Percentiles rank a stretch among this genome's conserved stretches.
These are phyloP conservation scores for Rostratula benghalensis DNA, from an alignment of 2,113 vertebrate genomes.

Conservation along the genomic window DNA sequence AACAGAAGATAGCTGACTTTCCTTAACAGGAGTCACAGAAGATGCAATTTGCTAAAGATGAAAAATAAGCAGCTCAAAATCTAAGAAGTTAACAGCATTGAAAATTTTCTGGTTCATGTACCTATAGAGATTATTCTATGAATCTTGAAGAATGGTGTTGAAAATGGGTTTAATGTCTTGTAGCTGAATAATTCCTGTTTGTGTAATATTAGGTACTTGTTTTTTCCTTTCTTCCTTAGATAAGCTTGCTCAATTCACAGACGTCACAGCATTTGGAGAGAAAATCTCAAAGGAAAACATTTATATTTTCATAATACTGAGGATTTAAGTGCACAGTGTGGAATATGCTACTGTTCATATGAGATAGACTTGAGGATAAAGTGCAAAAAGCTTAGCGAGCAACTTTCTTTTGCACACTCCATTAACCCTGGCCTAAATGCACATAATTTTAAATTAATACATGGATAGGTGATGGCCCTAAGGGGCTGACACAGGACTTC, in stretches of 20 bases:
- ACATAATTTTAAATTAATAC: neutral
- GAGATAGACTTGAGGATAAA: neutral
- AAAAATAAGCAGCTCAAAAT: neutral
- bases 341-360: neutral
- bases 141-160: neutral
- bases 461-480: neutral
- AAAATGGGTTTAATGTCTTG: neutral
- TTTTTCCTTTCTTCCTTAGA: neutral
- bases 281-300: neutral
- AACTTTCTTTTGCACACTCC: neutral
- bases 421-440: neutral
- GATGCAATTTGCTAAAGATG: neutral
- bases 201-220: neutral
- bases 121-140: neutral
- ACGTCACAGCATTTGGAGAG: fast-evolving
- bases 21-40: neutral
- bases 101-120: neutral
- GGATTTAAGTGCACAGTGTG: neutral
- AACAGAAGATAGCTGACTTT: neutral
- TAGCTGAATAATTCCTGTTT: neutral
- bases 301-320: neutral
- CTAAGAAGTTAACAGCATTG: neutral
- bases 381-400: neutral
- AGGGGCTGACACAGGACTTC: neutral
- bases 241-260: neutral